Conservation (phyloP, 35 echinoderm and acorn worm species). For the Stichopus chloronotus region DNA sequence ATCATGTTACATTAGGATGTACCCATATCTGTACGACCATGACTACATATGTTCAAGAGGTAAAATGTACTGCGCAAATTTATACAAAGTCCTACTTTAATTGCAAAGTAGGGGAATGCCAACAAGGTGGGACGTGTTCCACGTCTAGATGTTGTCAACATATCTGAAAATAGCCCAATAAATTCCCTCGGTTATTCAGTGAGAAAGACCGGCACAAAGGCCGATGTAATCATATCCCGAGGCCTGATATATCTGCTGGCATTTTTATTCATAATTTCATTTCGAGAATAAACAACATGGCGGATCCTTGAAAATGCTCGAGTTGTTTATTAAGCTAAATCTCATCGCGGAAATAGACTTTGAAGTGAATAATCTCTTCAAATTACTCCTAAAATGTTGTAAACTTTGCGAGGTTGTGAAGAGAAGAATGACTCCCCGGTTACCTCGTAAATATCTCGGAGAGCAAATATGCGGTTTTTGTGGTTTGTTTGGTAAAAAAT, state of each 20-base stretch:
- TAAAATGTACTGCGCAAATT: too few relatives aligned
- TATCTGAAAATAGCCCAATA: too few relatives aligned
- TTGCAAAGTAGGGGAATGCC: too few relatives aligned
- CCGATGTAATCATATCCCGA: neutral
- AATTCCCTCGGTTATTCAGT: too few relatives aligned
- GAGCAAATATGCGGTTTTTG: neutral
- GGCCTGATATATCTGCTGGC: neutral
- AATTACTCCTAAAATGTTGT: neutral
- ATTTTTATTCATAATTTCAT: neutral
- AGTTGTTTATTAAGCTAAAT: neutral
- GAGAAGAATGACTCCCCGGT: neutral
- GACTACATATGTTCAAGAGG: too few relatives aligned
- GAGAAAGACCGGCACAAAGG: neutral
- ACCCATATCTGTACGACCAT: too few relatives aligned
- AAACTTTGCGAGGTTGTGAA: neutral
- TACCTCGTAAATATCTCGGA: neutral
- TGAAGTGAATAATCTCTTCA: constrained; percentile 13
- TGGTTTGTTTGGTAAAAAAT: neutral
- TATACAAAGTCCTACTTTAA: too few relatives aligned
- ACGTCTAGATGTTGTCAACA: too few relatives aligned
- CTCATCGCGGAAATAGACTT: neutral
- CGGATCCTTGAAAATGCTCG: too few relatives aligned
- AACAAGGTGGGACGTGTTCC: too few relatives aligned
- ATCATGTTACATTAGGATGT: too few relatives aligned
- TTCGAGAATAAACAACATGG: neutral